Evolutionary conservation across 1,140 invertebrate genomes (phyloP).

Genomic region (Teleogryllus occipitalis): DNA sequence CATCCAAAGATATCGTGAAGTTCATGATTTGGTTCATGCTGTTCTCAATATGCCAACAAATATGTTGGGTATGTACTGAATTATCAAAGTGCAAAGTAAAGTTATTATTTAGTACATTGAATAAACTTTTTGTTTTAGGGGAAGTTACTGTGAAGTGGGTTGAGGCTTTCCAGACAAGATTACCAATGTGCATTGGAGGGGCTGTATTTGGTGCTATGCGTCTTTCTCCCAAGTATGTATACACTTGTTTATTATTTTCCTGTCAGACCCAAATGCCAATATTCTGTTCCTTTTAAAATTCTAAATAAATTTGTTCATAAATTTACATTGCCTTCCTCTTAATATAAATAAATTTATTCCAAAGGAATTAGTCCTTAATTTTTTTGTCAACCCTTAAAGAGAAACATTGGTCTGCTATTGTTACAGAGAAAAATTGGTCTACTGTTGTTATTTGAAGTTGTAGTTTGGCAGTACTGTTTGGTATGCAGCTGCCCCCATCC

Average conservation of each 20-base stretch:
- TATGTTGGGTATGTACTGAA: slow-evolving; percentile 67
- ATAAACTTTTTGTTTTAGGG: slow-evolving; percentile 35
- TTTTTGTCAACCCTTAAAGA: neutral
- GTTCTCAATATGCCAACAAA: slow-evolving; percentile 88
- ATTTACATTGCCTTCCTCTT: neutral
- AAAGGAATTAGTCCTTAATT: neutral
- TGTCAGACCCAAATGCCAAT: neutral
- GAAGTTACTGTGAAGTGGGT: slow-evolving; percentile 96
- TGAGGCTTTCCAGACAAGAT: slow-evolving; percentile 81
- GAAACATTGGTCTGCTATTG: neutral
- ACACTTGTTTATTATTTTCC: too few relatives aligned
- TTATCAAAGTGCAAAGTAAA: neutral
- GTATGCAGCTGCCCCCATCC: too few relatives aligned
- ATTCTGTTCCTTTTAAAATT: neutral
- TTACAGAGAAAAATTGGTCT: neutral
- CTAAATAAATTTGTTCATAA: neutral
- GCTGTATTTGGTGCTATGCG: slow-evolving; percentile 78
- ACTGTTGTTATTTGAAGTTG: too few relatives aligned
- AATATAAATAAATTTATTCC: neutral
- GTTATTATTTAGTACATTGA: too few relatives aligned
- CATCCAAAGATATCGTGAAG: slow-evolving; percentile 93
- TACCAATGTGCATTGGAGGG: slow-evolving; percentile 85
- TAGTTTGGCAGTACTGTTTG: too few relatives aligned
- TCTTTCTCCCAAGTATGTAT: slow-evolving; percentile 64
- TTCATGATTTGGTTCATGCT: slow-evolving; percentile 91